Evolutionary conservation across 2,888 invertebrate species (phyloP).

Genomic region (Melieria crassipennis): DNA sequence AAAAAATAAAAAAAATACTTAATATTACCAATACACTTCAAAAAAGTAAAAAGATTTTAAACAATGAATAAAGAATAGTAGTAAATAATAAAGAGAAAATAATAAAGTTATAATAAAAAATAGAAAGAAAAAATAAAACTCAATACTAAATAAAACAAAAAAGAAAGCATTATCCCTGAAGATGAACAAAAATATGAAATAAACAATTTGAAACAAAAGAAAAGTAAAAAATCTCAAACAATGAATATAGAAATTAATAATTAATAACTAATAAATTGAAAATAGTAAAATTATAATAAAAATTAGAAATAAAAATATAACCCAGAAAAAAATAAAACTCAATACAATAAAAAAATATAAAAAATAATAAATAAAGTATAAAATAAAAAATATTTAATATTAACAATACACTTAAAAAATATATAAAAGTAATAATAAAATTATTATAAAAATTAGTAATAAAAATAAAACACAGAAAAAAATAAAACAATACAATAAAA

Average conservation of each 20-base stretch:
- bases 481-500: neutral
- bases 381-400: neutral
- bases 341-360: neutral
- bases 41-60: neutral
- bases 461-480: neutral
- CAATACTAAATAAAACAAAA: neutral
- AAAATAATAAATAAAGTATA: neutral
- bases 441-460: neutral
- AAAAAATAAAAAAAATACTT: slow-evolving; percentile 11
- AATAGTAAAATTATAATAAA: neutral
- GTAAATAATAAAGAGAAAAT: neutral
- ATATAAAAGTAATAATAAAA: neutral
- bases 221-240: neutral
- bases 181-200: slow-evolving; percentile 8
- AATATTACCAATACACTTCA: neutral
- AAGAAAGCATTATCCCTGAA: neutral
- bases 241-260: neutral
- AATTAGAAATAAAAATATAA: neutral
- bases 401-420: neutral
- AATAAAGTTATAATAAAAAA: slow-evolving; percentile 12
- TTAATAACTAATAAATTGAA: neutral
- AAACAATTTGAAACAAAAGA: neutral
- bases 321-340: neutral
- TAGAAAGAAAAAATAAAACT: neutral
- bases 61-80: neutral